Evolutionary conservation across 2,888 invertebrate species (phyloP), one percentile per base, ranked within the genome.

Genomic region (Oxytorus armatus): DNA sequence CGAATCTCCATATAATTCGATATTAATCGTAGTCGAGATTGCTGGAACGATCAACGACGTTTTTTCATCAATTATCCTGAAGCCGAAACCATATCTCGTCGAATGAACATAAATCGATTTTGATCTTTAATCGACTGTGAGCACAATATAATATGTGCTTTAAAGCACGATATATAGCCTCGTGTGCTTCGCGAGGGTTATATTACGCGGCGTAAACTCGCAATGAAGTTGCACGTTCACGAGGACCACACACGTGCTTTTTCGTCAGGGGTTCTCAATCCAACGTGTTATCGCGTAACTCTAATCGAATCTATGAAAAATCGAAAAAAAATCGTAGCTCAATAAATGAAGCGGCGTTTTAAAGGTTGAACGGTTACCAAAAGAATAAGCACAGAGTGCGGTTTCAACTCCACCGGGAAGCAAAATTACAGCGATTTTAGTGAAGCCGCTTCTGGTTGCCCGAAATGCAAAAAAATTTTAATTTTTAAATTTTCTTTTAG

Each of bases 191-290:
- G 36, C 44, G 59, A 59, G 57, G 66, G 53, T 55, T 53, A 69
- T 55, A 63, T 66, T 23, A 16, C n/a, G 61, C 44, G 7, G 51
- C 53, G 66, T 36, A 59, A 66, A 72, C 75, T 61, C 76, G 44
- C 66, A 25, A 70, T 61, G 18, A 72, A 76, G 70, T 61, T 75
- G 51, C 79, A 75, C 66, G 75, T 75, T 65, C 79, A 47, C 69
- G 57, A 59, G 44, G 79, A 79, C 79, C 79, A 79, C 79, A 79
- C 79, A 79, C 76, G 79, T 79, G 76, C 72, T 72, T 66, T 44
- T 47, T 53, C 36, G 8, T 55, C 79, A 79, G 79, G 18, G 76
- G 79, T 61, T 79, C 79, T 79, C 79, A 79, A 75, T 42, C 51
- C 11, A 8, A 16, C n/a, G n/a, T n/a, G n/a, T n/a, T n/a, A n/a